Conservation (phyloP, 2,888 invertebrate species). For the Himalopsyche kuldschensis region DNA sequence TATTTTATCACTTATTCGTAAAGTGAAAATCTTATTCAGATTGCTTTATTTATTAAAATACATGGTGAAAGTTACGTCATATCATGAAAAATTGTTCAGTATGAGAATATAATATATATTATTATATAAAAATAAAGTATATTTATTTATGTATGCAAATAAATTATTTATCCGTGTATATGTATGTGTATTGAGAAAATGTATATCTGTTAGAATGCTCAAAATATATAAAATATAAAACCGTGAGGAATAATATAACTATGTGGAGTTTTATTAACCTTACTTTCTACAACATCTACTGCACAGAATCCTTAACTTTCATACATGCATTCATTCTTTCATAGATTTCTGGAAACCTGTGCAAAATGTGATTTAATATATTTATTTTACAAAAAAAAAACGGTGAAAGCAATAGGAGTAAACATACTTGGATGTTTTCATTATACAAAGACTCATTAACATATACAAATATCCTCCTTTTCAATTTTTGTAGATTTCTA, state of each 20-base stretch:
- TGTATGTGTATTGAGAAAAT: constrained; percentile 18
- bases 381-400: no score
- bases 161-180: constrained; percentile 12
- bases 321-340: no score
- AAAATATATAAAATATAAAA: constrained; percentile 23
- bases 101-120: background rate
- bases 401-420: no score
- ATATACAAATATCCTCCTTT: no score
- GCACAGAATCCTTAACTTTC: no score
- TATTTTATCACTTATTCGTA: background rate
- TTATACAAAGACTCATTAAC: no score
- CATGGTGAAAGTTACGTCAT: background rate
- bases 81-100: background rate
- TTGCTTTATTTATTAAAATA: background rate
- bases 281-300: no score
- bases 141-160: background rate
- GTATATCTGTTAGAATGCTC: constrained; percentile 29
- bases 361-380: no score
- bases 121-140: background rate
- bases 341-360: no score
- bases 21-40: background rate
- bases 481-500: no score
- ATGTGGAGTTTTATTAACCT: background rate
- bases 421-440: no score
- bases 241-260: background rate